Evolutionary conservation across 2,888 invertebrate genomes (phyloP).

Genomic region (Cylindroiulus punctatus): DNA sequence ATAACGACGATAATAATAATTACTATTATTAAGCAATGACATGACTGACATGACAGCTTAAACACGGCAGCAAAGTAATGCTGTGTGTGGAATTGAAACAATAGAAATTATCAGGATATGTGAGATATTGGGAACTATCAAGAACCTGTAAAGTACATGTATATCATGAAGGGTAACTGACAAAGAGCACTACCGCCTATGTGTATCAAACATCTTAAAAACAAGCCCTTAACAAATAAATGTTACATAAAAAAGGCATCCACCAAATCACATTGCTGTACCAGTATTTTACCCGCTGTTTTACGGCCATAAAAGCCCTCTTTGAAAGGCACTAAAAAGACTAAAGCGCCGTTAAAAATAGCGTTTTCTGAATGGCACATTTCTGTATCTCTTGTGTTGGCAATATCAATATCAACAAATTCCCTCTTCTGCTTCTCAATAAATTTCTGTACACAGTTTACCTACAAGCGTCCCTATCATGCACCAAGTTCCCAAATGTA

Average conservation of each 20-base stretch:
- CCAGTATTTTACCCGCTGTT: background rate
- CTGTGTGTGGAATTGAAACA: background rate
- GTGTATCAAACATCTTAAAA: background rate
- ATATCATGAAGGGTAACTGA: too few relatives aligned
- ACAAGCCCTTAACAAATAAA: constrained; percentile 24
- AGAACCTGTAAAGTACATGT: too few relatives aligned
- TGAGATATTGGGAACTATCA: background rate
- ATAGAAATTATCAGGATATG: background rate
- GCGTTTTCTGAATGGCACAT: constrained; percentile 35
- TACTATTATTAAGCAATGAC: background rate
- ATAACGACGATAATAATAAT: background rate
- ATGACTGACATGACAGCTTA: background rate
- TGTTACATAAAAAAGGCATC: constrained; percentile 10
- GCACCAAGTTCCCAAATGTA: too few relatives aligned
- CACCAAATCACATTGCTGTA: background rate
- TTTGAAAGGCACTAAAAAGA: constrained; percentile 33
- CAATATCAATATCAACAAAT: constrained; percentile 10
- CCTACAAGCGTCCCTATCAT: background rate
- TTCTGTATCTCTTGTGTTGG: constrained; percentile 12
- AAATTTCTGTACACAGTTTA: background rate
- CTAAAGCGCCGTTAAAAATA: constrained; percentile 42
- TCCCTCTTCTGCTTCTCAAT: background rate
- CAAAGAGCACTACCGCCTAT: too few relatives aligned
- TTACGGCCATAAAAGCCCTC: constrained; percentile 28
- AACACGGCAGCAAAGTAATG: background rate